Conservation (phyloP, 2,888 invertebrate species). For the Dorcus parallelipipedus region DNA sequence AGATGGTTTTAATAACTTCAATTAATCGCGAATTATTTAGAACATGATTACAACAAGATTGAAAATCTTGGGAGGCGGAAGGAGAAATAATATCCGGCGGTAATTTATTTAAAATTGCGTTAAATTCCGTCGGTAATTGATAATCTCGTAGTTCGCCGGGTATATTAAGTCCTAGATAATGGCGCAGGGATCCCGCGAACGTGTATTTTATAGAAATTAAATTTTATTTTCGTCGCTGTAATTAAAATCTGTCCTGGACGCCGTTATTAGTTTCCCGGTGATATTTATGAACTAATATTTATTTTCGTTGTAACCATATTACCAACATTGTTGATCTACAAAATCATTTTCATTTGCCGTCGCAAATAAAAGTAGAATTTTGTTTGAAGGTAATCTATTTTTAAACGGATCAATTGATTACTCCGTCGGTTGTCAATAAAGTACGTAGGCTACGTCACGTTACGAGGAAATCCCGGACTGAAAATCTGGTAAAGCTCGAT, state of each 20-base stretch:
- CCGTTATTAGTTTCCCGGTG: too few species aligned
- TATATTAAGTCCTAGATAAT: conserved; percentile 17
- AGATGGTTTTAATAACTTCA: conserved; percentile 15
- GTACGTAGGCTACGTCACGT: too few species aligned
- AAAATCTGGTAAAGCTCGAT: too few species aligned
- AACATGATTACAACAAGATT: conserved; percentile 23
- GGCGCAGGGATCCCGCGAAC: conserved; percentile 2
- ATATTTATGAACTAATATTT: too few species aligned
- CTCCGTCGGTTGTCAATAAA: too few species aligned
- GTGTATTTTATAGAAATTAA: conserved; percentile 13
- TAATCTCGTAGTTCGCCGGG: conserved; percentile 9
- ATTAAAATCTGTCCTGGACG: background rate
- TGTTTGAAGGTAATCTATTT: too few species aligned
- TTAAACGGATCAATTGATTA: too few species aligned
- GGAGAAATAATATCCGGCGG: conserved; percentile 1
- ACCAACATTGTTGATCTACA: too few species aligned
- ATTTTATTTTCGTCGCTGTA: conserved; percentile 6
- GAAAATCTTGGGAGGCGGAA: conserved; percentile 7
- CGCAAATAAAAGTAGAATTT: too few species aligned
- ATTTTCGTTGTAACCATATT: too few species aligned
- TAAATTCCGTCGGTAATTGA: conserved; percentile 21
- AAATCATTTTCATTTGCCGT: too few species aligned
- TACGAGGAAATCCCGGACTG: too few species aligned
- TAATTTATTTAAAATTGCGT: conserved; percentile 23
- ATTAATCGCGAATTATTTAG: conserved; percentile 20